These are phyloP conservation scores for Perca flavescens DNA, from an alignment of 2,113 vertebrate species.

Conservation along the genomic window DNA sequence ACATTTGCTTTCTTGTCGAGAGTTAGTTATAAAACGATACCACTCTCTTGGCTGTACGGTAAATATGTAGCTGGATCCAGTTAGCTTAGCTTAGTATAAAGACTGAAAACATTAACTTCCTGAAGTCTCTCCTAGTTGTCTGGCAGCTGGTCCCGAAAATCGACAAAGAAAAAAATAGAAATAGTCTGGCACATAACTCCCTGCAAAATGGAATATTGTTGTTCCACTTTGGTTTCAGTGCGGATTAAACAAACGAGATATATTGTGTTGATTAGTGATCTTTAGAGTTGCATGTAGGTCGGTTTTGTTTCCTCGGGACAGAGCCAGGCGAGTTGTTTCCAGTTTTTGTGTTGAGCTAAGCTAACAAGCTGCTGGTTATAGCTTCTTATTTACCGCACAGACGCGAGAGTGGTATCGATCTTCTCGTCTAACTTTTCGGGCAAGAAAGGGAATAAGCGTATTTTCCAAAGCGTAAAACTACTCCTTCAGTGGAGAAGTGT, in stretches of 20 bases:
- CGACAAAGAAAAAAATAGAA: too few relatives aligned
- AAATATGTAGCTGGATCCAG: neutral
- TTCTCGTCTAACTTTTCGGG: neutral
- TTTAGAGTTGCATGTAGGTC: neutral
- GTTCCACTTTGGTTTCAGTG: neutral
- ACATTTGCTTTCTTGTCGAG: neutral
- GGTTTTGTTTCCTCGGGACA: neutral
- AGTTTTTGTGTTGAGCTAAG: neutral
- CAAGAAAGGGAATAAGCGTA: neutral
- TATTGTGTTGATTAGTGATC: neutral
- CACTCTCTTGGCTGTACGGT: neutral
- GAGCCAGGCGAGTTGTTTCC: neutral
- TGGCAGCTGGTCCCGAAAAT: neutral
- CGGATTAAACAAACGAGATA: neutral
- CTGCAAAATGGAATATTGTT: neutral
- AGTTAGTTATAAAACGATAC: neutral
- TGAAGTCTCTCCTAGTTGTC: neutral
- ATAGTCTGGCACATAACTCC: too few relatives aligned
- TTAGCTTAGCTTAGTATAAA: slow-evolving; percentile 11
- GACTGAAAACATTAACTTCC: neutral
- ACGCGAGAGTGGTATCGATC: neutral
- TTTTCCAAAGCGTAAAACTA: slow-evolving; percentile 6
- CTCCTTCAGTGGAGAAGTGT: neutral
- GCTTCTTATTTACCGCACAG: neutral
- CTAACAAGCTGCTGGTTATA: neutral